Percentiles rank a stretch among this genome's conserved stretches.
phyloP scores from a whole-genome alignment of 2,113 vertebrate genomes.

The Nycticebus coucang region DNA sequence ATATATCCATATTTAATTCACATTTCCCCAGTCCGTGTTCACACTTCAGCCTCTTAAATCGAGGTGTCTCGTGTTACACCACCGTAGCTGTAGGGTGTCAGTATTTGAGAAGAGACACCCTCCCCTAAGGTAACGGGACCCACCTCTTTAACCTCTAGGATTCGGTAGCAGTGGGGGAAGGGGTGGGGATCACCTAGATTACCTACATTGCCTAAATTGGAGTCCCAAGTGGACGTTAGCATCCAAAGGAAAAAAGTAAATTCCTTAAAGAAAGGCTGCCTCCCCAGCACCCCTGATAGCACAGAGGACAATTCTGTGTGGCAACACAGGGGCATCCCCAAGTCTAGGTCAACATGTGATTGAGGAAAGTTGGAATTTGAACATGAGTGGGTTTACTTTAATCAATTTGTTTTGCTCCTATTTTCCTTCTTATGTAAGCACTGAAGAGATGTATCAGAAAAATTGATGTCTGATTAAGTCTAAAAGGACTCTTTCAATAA shows the following conservation, averaged over 20 bases:
- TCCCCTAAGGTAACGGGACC: background rate
- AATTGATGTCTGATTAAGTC: background rate
- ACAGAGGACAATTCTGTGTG: background rate
- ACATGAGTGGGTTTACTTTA: background rate
- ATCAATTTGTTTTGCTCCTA: background rate
- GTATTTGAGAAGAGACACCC: background rate
- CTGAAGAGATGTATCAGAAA: background rate
- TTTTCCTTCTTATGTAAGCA: background rate
- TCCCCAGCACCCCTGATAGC: background rate
- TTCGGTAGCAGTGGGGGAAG: background rate
- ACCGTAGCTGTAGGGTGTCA: background rate
- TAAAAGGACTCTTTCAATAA: background rate
- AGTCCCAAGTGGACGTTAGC: background rate
- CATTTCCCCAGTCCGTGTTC: background rate
- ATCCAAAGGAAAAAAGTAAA: background rate
- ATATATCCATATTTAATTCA: background rate
- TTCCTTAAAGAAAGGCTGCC: background rate
- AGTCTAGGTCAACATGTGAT: background rate
- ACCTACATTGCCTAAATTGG: background rate
- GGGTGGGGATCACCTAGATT: background rate
- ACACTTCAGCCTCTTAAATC: background rate
- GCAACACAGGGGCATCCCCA: background rate
- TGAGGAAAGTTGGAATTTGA: background rate
- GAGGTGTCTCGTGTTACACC: background rate
- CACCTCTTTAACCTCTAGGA: background rate